phyloP scores from a whole-genome alignment of 2,113 vertebrate genomes.

The Cathartes aura region DNA sequence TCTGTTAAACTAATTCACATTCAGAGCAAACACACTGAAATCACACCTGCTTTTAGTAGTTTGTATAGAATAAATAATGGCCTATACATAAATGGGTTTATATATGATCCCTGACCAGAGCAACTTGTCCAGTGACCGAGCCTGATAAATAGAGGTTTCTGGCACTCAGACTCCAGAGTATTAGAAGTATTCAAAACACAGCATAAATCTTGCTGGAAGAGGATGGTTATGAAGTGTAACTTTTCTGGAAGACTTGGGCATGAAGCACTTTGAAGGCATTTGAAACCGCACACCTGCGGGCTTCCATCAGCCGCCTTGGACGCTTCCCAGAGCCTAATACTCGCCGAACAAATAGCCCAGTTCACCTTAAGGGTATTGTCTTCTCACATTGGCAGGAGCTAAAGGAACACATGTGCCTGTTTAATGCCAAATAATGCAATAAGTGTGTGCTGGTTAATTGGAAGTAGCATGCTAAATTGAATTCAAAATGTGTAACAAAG shows the following conservation, averaged over 20 bases:
- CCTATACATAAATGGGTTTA: background rate
- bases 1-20: background rate
- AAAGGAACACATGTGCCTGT: constrained; percentile 67
- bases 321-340: constrained; percentile 19
- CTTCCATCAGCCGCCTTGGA: constrained; percentile 22
- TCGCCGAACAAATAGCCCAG: constrained; percentile 29
- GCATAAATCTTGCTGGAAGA: constrained; percentile 24
- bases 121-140: background rate
- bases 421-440: constrained; percentile 73
- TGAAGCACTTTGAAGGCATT: constrained; percentile 1
- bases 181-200: constrained; percentile 15
- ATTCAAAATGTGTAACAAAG: constrained; percentile 70
- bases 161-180: background rate
- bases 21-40: background rate
- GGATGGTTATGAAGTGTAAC: constrained; percentile 18
- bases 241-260: background rate
- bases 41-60: constrained; percentile 16
- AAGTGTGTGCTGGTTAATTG: constrained; percentile 72
- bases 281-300: constrained; percentile 44
- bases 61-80: background rate
- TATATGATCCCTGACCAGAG: background rate
- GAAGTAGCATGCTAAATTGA: constrained; percentile 60
- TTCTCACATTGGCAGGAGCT: constrained; percentile 51
- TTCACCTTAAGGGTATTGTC: constrained; percentile 72
- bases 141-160: constrained; percentile 23